Conservation (phyloP, 2,113 vertebrate genomes). For the Atlantisia rogersi region DNA sequence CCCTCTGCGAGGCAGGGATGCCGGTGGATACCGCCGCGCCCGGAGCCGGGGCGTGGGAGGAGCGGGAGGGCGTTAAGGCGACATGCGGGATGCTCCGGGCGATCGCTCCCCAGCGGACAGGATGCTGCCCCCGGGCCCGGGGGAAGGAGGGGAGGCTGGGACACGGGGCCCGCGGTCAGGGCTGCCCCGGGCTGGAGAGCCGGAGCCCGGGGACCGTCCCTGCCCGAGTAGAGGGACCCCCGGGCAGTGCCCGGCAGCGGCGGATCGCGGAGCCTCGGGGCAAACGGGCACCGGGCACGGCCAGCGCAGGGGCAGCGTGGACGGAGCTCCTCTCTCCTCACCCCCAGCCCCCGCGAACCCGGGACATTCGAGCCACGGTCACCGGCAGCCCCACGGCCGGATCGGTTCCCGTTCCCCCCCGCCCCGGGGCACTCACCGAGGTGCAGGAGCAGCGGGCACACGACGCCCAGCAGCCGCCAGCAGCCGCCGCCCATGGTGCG, state of each 20-base stretch:
- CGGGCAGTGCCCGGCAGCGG: neutral
- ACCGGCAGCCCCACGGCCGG: neutral
- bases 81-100: neutral
- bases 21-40: neutral
- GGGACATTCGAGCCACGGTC: neutral
- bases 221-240: neutral
- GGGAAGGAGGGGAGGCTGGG: neutral
- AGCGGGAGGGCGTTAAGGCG: neutral
- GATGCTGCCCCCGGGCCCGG: neutral
- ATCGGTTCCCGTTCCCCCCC: neutral
- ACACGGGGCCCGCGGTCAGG: neutral
- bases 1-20: neutral
- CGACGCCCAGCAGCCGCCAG: slow-evolving; percentile 31
- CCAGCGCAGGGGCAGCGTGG: too few species aligned
- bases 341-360: neutral
- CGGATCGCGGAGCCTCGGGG: neutral
- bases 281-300: too few species aligned
- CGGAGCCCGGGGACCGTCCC: neutral
- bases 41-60: neutral
- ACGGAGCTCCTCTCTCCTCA: neutral
- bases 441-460: slow-evolving; percentile 18
- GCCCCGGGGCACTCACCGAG: slow-evolving; percentile 5
- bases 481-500: slow-evolving; percentile 19
- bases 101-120: neutral
- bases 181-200: neutral